Evolutionary conservation across 2,888 invertebrate genomes (phyloP).

Genomic region (Drosophila flavopinicola): DNA sequence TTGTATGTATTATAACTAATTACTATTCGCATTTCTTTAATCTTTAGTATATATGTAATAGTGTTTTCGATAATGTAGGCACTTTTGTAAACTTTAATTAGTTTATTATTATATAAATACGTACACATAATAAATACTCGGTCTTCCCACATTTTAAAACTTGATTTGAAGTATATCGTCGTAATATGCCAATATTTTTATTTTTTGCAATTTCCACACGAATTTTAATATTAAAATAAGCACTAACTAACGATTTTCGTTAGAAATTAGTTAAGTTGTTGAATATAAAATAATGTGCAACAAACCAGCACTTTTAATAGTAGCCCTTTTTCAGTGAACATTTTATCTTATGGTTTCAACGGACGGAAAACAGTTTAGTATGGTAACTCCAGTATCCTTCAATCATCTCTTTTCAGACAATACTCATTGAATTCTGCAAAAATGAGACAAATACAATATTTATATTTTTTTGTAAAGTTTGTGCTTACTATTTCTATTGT

Average conservation of each 20-base stretch:
- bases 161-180: slow-evolving; percentile 2
- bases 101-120: slow-evolving; percentile 33
- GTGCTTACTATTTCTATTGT: no score
- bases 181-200: not conserved
- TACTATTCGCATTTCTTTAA: slow-evolving; percentile 16
- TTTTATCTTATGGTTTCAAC: slow-evolving; percentile 13
- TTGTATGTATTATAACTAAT: slow-evolving; percentile 11
- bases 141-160: slow-evolving; percentile 6
- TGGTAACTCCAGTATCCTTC: slow-evolving; percentile 21
- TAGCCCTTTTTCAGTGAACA: slow-evolving; percentile 1
- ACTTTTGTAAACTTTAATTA: slow-evolving; percentile 58
- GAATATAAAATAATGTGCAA: not conserved
- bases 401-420: not conserved
- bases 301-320: not conserved
- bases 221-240: not conserved
- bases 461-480: not conserved
- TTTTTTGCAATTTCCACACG: not conserved
- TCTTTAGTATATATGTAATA: slow-evolving; percentile 14
- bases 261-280: not conserved
- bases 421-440: slow-evolving; percentile 10
- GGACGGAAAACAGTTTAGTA: slow-evolving; percentile 26
- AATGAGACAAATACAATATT: not conserved
- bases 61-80: slow-evolving; percentile 58
- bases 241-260: not conserved
- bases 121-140: slow-evolving; percentile 26